Conservation (phyloP, 2,888 invertebrate genomes). For the Ennomos fuscantarius region DNA sequence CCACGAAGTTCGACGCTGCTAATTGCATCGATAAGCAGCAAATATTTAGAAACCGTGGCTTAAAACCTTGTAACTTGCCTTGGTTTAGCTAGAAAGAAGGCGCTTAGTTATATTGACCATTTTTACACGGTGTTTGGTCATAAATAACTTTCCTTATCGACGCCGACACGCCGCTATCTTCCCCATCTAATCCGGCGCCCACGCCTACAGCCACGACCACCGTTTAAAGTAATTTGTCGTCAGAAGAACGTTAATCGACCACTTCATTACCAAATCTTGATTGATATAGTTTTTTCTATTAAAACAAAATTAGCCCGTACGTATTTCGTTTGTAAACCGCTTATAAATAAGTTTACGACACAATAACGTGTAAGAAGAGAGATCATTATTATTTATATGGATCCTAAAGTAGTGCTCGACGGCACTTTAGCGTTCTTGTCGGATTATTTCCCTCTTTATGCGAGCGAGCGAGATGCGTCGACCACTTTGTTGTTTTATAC, state of each 20-base stretch:
- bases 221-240: conserved; percentile 69
- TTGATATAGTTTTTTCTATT: conserved; percentile 47
- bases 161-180: conserved; percentile 63
- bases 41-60: conserved; percentile 36
- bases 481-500: conserved; percentile 85
- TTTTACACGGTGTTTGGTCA: conserved; percentile 50
- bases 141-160: conserved; percentile 67
- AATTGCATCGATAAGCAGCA: conserved; percentile 36
- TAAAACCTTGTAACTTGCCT: conserved; percentile 25
- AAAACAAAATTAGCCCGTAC: conserved; percentile 35
- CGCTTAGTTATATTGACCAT: conserved; percentile 42
- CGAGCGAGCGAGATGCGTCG: conserved; percentile 74
- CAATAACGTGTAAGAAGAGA: conserved; percentile 64
- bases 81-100: conserved; percentile 30
- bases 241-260: conserved; percentile 55
- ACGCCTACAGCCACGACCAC: conserved; percentile 61
- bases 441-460: conserved; percentile 78
- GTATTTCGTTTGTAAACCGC: conserved; percentile 38
- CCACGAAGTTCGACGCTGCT: conserved; percentile 35
- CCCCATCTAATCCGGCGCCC: conserved; percentile 63
- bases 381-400: conserved; percentile 74
- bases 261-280: conserved; percentile 50
- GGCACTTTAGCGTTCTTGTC: conserved; percentile 69
- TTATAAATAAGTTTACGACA: conserved; percentile 50
- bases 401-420: conserved; percentile 69